These are phyloP conservation scores for Gallinago jamesoni DNA, from an alignment of 2,113 vertebrate genomes.

Conservation along the genomic window DNA sequence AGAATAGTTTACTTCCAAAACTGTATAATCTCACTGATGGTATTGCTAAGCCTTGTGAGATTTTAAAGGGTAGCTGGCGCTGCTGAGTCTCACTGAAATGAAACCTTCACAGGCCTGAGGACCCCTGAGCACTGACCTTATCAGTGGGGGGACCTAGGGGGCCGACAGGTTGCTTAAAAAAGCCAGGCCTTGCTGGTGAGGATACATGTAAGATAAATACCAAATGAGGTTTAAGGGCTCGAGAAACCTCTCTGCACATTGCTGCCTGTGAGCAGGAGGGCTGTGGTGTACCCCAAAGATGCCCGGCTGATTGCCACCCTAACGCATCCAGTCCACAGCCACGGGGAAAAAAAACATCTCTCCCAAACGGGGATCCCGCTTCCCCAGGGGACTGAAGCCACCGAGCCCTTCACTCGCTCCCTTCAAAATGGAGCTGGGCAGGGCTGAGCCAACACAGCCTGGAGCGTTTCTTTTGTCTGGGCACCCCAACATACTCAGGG, in stretches of 20 bases:
- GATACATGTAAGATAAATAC: neutral
- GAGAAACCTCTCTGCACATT: fast-evolving
- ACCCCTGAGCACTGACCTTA: neutral
- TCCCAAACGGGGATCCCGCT: fast-evolving
- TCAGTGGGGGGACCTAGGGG: neutral
- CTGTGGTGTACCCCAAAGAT: neutral
- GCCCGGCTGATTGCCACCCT: neutral
- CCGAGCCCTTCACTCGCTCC: fast-evolving
- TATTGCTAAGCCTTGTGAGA: neutral
- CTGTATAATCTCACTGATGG: neutral
- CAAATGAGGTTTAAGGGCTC: neutral
- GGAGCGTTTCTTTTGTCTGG: neutral
- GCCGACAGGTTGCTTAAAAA: neutral
- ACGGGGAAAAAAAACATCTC: fast-evolving
- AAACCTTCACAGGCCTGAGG: neutral
- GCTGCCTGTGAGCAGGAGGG: neutral
- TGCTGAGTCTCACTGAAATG: neutral
- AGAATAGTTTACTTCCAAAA: conserved; percentile 3
- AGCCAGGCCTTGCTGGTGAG: neutral
- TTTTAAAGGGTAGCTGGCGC: neutral
- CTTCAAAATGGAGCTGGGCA: neutral
- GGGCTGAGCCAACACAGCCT: neutral
- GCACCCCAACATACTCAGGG: neutral
- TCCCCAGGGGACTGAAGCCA: neutral
- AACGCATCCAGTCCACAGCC: neutral